phyloP scores from a whole-genome alignment of 2,797 vertebrate genomes.

The Hyperoplus lanceolatus region DNA sequence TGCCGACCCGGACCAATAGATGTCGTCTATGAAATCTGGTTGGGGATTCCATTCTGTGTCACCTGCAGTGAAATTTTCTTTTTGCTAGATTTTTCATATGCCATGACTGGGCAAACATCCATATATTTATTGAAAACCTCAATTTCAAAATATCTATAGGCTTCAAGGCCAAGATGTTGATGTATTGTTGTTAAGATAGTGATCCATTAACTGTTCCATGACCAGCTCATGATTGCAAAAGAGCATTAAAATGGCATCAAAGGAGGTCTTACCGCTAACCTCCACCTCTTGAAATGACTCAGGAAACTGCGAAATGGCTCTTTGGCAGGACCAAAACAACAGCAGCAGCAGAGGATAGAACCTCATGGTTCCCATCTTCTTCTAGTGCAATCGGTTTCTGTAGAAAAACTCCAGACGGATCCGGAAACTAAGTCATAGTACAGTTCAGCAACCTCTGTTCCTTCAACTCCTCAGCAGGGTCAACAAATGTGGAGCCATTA shows the following conservation, averaged over 20 bases:
- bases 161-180: background rate
- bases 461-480: constrained; percentile 15
- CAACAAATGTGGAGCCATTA: constrained; percentile 32
- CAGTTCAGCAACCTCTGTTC: background rate
- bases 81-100: constrained; percentile 7
- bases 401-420: constrained; percentile 18
- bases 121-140: background rate
- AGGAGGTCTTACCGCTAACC: constrained; percentile 80
- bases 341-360: constrained; percentile 59
- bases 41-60: constrained; percentile 62
- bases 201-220: background rate
- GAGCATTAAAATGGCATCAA: background rate
- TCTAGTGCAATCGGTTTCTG: constrained; percentile 28
- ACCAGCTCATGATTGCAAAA: background rate
- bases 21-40: constrained; percentile 68
- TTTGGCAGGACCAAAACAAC: constrained; percentile 60
- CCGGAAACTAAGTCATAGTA: constrained; percentile 7
- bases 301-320: constrained; percentile 64
- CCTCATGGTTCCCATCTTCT: constrained; percentile 44
- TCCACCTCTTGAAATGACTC: constrained; percentile 67
- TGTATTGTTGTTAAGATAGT: background rate
- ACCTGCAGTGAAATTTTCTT: constrained; percentile 54
- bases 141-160: background rate
- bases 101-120: background rate
- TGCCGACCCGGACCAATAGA: constrained; percentile 89